phyloP scores from a whole-genome alignment of 2,888 invertebrate genomes.

The Mythimna impura region DNA sequence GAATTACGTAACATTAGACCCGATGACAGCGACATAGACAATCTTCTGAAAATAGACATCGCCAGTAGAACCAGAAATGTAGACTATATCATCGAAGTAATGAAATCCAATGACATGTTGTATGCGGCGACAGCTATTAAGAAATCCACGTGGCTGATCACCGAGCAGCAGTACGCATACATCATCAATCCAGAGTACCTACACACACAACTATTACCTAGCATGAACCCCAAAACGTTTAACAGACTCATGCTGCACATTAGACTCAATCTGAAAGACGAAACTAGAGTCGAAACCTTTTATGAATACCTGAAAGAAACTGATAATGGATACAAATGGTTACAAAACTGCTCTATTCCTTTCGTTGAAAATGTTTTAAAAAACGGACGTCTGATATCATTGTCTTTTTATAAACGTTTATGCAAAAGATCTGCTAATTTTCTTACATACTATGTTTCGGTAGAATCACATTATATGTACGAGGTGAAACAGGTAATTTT shows the following conservation, averaged over 20 bases:
- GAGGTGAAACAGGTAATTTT: constrained; percentile 32
- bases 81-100: constrained; percentile 74
- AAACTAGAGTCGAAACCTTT: constrained; percentile 78
- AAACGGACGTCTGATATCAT: constrained; percentile 62
- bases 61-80: constrained; percentile 74
- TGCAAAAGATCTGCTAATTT: constrained; percentile 73
- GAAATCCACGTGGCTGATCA: constrained; percentile 77
- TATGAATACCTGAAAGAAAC: constrained; percentile 73
- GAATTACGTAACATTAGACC: constrained; percentile 63
- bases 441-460: constrained; percentile 62
- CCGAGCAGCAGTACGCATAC: constrained; percentile 74
- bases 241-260: constrained; percentile 78
- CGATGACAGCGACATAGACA: constrained; percentile 72
- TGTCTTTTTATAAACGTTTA: constrained; percentile 68
- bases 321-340: constrained; percentile 76
- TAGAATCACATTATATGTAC: background rate
- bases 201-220: constrained; percentile 72
- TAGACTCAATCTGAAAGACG: constrained; percentile 77
- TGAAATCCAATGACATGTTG: constrained; percentile 78
- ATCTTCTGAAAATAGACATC: constrained; percentile 78
- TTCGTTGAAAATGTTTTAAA: constrained; percentile 72
- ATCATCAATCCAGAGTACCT: constrained; percentile 81
- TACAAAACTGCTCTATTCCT: constrained; percentile 77
- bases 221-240: constrained; percentile 77
- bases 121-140: constrained; percentile 81